Evolutionary conservation across 2,113 vertebrate species (phyloP), one percentile per base, ranked within the genome.

Genomic region (Scartelaos histophorus): DNA sequence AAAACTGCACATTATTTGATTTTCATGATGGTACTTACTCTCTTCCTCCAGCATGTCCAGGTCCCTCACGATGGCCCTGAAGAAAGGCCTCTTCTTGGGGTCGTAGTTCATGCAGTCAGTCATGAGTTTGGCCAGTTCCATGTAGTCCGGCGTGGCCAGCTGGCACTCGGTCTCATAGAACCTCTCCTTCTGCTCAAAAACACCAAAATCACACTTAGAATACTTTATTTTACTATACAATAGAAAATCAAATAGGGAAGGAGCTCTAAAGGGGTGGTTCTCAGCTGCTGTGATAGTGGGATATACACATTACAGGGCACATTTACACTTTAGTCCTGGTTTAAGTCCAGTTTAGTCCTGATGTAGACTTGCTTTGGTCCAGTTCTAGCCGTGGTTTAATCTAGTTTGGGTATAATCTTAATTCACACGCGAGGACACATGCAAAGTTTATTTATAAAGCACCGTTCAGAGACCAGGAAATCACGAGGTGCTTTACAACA

Each of bases 71-170:
- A 99, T 98, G 6, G 97, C 98, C 61, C 97, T 94, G 93, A 98
- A 99, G 93, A 98, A 99, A 13, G 95, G 97, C 76, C 98, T 95
- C 92, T 97, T 96, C 67, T 93, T 95, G 86, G 96, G 94, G 85
- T 98, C 96, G 0, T 99, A 99, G 92, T 95, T 97, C 98, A 99
- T 98, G 92, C 98, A 99, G 89, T 96, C 93, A 29, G 94, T 97
- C 96, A 99, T 99, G 72, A 99, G 94, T 49, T 97, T 93, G 9
- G 97, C 97, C 46, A 99, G 93, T 69, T 98, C 97, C 80, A 88
- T 94, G 89, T 95, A 98, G 1, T 97, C 96, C 0, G 97, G 97
- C 0, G 95, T 96, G 13, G 94, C 94, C 79, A 99, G 89, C 67
- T 95, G 92, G 34, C 94, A 96, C 64, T 94, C 94, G 0, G 93